Evolutionary conservation across 2,888 invertebrate genomes (phyloP).

Genomic region (Baronia brevicornis): DNA sequence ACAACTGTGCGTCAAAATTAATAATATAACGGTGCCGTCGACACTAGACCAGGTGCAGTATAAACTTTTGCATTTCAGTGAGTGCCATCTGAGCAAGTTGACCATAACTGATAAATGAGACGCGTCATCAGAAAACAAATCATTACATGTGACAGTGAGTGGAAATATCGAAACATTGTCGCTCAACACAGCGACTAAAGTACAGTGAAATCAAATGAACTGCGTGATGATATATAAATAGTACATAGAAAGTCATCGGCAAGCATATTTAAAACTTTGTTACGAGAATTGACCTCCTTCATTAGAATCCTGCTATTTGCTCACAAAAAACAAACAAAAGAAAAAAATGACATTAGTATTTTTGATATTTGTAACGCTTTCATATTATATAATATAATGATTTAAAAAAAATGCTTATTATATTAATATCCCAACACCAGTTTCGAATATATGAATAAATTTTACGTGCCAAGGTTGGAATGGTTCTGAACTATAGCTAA

Average conservation of each 20-base stretch:
- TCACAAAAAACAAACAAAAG: slow-evolving; percentile 66
- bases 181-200: slow-evolving; percentile 38
- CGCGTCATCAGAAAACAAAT: slow-evolving; percentile 64
- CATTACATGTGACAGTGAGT: slow-evolving; percentile 85
- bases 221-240: slow-evolving; percentile 39
- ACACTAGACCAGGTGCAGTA: slow-evolving; percentile 71
- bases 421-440: slow-evolving; percentile 12
- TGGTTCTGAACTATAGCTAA: too few species aligned
- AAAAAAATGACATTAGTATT: slow-evolving; percentile 71
- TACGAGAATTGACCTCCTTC: slow-evolving; percentile 71
- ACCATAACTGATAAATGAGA: slow-evolving; percentile 38
- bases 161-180: slow-evolving; percentile 55
- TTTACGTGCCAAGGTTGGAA: slow-evolving; percentile 9
- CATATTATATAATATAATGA: slow-evolving; percentile 21
- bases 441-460: slow-evolving; percentile 7
- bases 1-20: slow-evolving; percentile 75
- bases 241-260: slow-evolving; percentile 60
- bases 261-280: slow-evolving; percentile 67
- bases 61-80: slow-evolving; percentile 74
- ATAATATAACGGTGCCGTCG: slow-evolving; percentile 73
- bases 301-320: slow-evolving; percentile 74
- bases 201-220: slow-evolving; percentile 49
- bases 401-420: slow-evolving; percentile 5
- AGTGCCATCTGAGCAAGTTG: slow-evolving; percentile 67
- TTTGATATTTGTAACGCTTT: slow-evolving; percentile 42